Evolutionary conservation across 1,140 invertebrate species (phyloP).

Genomic region (Cydia amplana): DNA sequence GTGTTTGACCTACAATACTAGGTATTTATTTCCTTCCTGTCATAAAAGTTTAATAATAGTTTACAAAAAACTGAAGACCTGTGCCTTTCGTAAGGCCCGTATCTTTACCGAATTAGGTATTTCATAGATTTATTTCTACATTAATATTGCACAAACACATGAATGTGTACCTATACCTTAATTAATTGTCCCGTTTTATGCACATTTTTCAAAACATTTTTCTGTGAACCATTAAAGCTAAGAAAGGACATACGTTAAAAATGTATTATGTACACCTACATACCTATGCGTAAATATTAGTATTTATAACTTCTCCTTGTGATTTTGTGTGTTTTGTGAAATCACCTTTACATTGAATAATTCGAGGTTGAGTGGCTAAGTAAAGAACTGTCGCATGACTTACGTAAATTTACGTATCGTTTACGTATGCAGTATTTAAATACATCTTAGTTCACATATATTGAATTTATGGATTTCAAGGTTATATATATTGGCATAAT

Average conservation of each 20-base stretch:
- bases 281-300: neutral
- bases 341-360: neutral
- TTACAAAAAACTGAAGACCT: too few relatives aligned
- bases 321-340: neutral
- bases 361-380: constrained; percentile 9
- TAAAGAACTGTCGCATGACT: constrained; percentile 6
- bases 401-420: neutral
- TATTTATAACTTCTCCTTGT: constrained; percentile 14
- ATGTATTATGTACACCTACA: neutral
- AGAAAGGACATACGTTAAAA: neutral
- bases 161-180: too few relatives aligned
- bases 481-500: neutral
- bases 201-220: too few relatives aligned
- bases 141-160: too few relatives aligned
- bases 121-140: too few relatives aligned
- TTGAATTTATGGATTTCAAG: neutral
- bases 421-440: neutral
- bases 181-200: too few relatives aligned
- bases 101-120: too few relatives aligned
- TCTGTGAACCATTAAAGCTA: neutral
- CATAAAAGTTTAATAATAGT: neutral
- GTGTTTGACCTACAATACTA: neutral
- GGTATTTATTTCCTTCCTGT: too few relatives aligned
- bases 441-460: neutral
- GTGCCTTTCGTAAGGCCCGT: too few relatives aligned